Percentiles rank a stretch among this genome's conserved stretches.
These are phyloP conservation scores for Mormyrops attenuatus DNA, from an alignment of 2,797 vertebrate species.

Conservation along the genomic window DNA sequence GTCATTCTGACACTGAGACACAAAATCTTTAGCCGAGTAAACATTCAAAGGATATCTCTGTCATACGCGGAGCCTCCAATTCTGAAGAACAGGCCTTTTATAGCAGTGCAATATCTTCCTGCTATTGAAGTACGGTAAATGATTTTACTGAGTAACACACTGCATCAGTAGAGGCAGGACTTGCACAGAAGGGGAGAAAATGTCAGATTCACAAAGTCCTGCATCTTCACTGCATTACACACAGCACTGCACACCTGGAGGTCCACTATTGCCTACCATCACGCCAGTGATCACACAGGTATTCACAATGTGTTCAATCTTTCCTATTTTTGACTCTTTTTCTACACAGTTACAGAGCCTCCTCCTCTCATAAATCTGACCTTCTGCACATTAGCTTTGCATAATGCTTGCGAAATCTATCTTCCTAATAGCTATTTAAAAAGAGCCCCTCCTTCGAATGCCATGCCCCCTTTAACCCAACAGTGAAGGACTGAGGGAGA, in stretches of 20 bases:
- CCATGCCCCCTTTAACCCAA: background rate
- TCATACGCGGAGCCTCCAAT: background rate
- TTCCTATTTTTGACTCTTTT: background rate
- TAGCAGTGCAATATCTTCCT: background rate
- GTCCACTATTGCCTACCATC: background rate
- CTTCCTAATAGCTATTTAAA: background rate
- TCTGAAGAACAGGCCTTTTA: background rate
- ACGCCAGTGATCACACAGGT: background rate
- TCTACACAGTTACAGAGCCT: background rate
- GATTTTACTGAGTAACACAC: background rate
- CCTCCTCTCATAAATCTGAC: background rate
- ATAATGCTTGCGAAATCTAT: background rate
- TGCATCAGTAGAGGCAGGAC: background rate
- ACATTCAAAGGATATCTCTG: constrained; percentile 9
- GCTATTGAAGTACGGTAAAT: background rate
- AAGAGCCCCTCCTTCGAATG: background rate
- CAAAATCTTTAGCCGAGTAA: constrained; percentile 14
- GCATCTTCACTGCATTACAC: background rate
- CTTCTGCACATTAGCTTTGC: background rate
- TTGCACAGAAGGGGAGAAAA: background rate
- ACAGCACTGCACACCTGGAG: background rate
- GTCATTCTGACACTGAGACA: constrained; percentile 19
- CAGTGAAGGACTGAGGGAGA: background rate
- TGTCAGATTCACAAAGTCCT: background rate
- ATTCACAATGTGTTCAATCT: background rate